Evolutionary conservation across 2,888 invertebrate species (phyloP).

Genomic region (Pandemis corylana): DNA sequence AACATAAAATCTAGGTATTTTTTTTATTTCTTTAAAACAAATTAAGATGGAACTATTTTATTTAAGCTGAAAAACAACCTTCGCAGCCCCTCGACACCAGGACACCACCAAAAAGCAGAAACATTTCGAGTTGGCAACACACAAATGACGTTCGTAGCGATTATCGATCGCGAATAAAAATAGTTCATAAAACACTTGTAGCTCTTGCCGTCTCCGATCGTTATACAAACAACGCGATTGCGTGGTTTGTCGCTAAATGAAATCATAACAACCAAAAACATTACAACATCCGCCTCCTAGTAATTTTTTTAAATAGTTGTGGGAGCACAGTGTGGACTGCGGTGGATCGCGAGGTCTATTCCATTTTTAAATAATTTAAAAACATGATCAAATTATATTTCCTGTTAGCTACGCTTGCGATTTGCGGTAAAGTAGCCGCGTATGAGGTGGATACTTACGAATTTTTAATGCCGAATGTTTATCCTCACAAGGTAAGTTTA

Average conservation of each 20-base stretch:
- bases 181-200: slow-evolving; percentile 41
- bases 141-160: slow-evolving; percentile 37
- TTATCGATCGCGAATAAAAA: slow-evolving; percentile 40
- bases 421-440: slow-evolving; percentile 53
- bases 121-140: slow-evolving; percentile 21
- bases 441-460: slow-evolving; percentile 85
- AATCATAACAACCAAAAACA: slow-evolving; percentile 18
- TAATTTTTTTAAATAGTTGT: slow-evolving; percentile 5
- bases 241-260: slow-evolving; percentile 20
- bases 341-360: slow-evolving; percentile 7
- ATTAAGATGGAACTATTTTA: not conserved
- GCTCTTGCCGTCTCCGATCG: slow-evolving; percentile 27
- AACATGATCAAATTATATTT: slow-evolving; percentile 56
- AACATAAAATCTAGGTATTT: no score
- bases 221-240: slow-evolving; percentile 24
- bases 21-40: no score
- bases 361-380: slow-evolving; percentile 30
- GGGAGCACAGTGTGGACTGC: not conserved
- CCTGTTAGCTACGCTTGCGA: slow-evolving; percentile 52
- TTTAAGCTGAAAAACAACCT: not conserved
- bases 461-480: slow-evolving; percentile 93
- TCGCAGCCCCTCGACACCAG: not conserved
- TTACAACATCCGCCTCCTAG: slow-evolving; percentile 7
- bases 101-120: not conserved
- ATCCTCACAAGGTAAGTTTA: slow-evolving; percentile 89